Evolutionary conservation across 2,797 vertebrate species (phyloP), one percentile per base, ranked within the genome.

Genomic region (Bovichtus diacanthus): DNA sequence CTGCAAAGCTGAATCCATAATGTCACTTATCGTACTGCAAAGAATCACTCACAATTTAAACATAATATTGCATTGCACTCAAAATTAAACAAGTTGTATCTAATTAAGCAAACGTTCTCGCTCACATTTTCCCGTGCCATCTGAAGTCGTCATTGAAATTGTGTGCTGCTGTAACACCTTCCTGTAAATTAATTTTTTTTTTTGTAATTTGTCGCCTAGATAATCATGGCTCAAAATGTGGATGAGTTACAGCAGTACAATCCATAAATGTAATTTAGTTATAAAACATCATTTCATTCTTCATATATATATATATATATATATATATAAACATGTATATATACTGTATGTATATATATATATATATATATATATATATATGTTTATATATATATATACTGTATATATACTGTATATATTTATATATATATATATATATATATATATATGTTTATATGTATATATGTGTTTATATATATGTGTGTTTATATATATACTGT

Each of bases 171-270:
- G 55, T 70, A 81, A 64, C 47, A 43, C 25, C 59, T 70, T 69
- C n/a, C 47, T 59, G 50, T 63, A 61, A 76, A 85, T 65, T n/a
- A n/a, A n/a, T n/a, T n/a, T n/a, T n/a, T n/a, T n/a, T n/a, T n/a
- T n/a, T n/a, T n/a, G n/a, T n/a, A n/a, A 80, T 68, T 55, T 75
- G 39, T 65, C 76, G 74, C 63, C 56, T 61, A 68, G 95, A 96
- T 95, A 92, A 96, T 95, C 89, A 94, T 83, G 38, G 83, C 86
- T 91, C 90, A 84, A 75, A 90, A 94, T 95, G 84, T 94, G 94
- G 95, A 95, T 93, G 93, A 95, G 94, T 96, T 95, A 95, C 83
- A 87, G 93, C 89, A 89, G 16, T 34, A 7, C 91, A 92, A 90
- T 91, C 93, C 92, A 93, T 92, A 90, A 93, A 93, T 41, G 88